Conservation (phyloP, 2,888 invertebrate species). For the Zhengitettix transpicula region DNA sequence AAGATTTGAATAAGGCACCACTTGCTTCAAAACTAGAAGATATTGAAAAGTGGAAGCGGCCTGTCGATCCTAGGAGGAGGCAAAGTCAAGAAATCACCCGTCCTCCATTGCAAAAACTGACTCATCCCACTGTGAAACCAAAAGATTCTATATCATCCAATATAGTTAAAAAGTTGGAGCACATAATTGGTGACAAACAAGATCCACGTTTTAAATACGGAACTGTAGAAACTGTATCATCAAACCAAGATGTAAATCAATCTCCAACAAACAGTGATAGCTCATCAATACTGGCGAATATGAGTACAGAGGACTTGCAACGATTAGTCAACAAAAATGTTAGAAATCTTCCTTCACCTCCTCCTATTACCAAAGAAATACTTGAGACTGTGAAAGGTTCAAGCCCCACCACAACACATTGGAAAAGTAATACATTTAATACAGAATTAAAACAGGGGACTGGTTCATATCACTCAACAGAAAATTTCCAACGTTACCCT, state of each 20-base stretch:
- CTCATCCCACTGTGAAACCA: not conserved
- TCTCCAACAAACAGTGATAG: not conserved
- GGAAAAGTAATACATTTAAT: not conserved
- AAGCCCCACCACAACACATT: not conserved
- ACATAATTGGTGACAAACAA: not conserved
- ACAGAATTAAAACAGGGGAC: too few relatives aligned
- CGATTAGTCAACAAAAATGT: conserved; percentile 6
- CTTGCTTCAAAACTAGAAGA: not conserved
- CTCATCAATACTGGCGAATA: conserved; percentile 3
- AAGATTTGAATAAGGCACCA: not conserved
- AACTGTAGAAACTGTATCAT: not conserved
- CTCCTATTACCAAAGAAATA: conserved; percentile 6
- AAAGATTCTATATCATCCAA: not conserved
- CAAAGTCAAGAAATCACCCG: not conserved
- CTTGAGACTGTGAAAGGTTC: conserved; percentile 2
- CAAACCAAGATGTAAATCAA: not conserved
- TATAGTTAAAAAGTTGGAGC: not conserved
- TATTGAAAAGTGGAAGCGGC: not conserved
- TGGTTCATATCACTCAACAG: too few relatives aligned
- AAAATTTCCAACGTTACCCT: too few relatives aligned
- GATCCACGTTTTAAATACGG: not conserved
- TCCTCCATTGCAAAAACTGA: too few relatives aligned
- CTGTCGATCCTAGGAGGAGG: not conserved
- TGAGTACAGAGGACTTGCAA: conserved; percentile 8
- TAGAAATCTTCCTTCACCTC: conserved; percentile 6